Percentiles rank a stretch among this genome's conserved stretches.
Evolutionary conservation across 2,888 invertebrate species (phyloP).

Genomic region (Ichneumoninae sp.): DNA sequence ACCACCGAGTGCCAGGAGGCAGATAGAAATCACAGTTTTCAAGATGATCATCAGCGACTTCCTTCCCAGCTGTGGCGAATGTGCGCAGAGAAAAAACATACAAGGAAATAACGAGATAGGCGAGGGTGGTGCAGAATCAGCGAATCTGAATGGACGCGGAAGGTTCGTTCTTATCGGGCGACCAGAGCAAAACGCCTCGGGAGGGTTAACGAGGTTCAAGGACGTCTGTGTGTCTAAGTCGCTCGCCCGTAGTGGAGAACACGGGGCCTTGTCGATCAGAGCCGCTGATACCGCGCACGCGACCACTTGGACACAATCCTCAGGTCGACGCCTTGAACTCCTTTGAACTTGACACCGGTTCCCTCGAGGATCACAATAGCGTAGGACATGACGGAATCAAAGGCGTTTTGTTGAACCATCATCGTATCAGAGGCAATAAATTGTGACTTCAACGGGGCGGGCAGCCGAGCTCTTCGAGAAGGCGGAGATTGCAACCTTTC

Average conservation of each 20-base stretch:
- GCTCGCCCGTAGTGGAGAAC: constrained; percentile 1
- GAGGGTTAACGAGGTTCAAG: constrained; percentile 53
- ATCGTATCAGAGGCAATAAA: constrained; percentile 90
- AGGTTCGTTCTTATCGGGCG: constrained; percentile 37
- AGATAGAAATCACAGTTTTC: constrained; percentile 88
- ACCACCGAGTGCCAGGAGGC: constrained; percentile 88
- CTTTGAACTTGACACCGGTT: constrained; percentile 87
- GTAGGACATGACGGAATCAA: constrained; percentile 93
- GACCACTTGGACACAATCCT: constrained; percentile 91
- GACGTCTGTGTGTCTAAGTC: constrained; percentile 16
- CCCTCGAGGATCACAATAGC: constrained; percentile 90
- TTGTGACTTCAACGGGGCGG: constrained; percentile 85
- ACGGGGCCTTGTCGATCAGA: constrained; percentile 88
- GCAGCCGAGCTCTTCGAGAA: constrained; percentile 87
- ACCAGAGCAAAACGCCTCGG: constrained; percentile 37
- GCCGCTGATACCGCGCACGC: constrained; percentile 90
- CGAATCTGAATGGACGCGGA: constrained; percentile 6
- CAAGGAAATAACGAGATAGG: constrained; percentile 27
- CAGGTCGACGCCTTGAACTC: constrained; percentile 86
- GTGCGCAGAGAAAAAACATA: constrained; percentile 10
- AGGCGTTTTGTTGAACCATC: constrained; percentile 93
- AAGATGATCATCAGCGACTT: constrained; percentile 90
- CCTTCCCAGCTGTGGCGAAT: constrained; percentile 87
- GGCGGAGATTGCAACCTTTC: constrained; percentile 78
- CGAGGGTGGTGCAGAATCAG: constrained; percentile 26